Evolutionary conservation across 2,113 vertebrate species (phyloP), one percentile per base, ranked within the genome.

Genomic region (Hymenochirus boettgeri): DNA sequence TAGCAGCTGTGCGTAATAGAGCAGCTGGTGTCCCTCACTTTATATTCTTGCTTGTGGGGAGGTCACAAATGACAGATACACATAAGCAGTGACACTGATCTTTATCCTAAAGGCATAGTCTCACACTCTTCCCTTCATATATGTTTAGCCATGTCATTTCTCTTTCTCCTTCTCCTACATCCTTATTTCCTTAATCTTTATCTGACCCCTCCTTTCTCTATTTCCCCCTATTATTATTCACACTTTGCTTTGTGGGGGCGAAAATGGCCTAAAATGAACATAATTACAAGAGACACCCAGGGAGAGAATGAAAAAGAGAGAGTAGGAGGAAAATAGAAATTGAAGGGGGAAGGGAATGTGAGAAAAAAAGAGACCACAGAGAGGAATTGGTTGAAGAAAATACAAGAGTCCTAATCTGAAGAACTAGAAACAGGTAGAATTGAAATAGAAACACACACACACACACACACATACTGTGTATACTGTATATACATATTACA

Each of bases 211-310:
- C 53, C 48, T 52, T 15, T 35, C 29, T 57, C 10, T 15, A 17
- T 48, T 51, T 57, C 21, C 13, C 47, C 59, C 65, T 67, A 60
- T 69, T 69, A 53, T 69, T 69, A 69, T 60, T 60, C 65, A 53
- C 57, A 53, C 65, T 60, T 60, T 39, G 55, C 46, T 60, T 25
- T 60, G 65, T 52, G 65, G 65, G 65, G 65, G 65, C 48, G 65
- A 67, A 67, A 67, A 67, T 67, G 65, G 59, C 65, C 65, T 67
- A 47, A 67, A 67, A 67, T 67, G 59, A 67, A 67, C 65, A 67
- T 67, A 67, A 67, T 67, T 67, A 67, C 46, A 67, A 45, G 50
- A 53, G 65, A 52, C 47, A 60, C 35, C 47, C 35, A 27, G 47
- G 29, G 65, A 60, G 47, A 52, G 55, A 52, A 23, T 42, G 39